Evolutionary conservation across 1,140 invertebrate species (phyloP).

Genomic region (Globodera ellingtonae): DNA sequence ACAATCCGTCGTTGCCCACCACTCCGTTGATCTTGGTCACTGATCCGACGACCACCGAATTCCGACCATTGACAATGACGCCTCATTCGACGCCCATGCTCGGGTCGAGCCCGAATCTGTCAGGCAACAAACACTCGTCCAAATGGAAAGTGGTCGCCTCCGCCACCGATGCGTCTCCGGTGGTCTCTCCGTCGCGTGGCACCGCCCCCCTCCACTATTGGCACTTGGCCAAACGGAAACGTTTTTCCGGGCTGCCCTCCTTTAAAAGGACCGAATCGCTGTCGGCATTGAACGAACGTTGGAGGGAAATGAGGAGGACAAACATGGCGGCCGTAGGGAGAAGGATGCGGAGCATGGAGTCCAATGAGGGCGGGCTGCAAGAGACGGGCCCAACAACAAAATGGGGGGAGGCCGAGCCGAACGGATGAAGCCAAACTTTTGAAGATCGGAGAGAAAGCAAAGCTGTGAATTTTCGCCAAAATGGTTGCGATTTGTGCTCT

Average conservation of each 20-base stretch:
- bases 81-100: neutral
- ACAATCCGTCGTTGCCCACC: neutral
- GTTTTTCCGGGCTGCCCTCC: neutral
- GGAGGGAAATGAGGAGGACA: neutral
- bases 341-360: neutral
- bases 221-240: constrained; percentile 39
- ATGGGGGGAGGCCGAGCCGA: neutral
- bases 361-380: neutral
- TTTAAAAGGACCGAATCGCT: neutral
- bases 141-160: neutral
- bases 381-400: neutral
- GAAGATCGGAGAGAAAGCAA: neutral
- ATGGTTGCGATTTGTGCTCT: neutral
- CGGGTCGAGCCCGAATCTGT: neutral
- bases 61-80: neutral
- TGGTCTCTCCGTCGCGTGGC: neutral
- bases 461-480: neutral
- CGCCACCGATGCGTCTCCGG: neutral
- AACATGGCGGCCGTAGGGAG: neutral
- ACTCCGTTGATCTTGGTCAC: constrained; percentile 23
- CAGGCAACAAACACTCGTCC: neutral
- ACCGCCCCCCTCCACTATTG: constrained; percentile 26
- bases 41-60: neutral
- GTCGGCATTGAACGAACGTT: neutral
- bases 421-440: neutral